These are phyloP conservation scores for Passer domesticus DNA, from an alignment of 2,113 vertebrate genomes.

Conservation along the genomic window DNA sequence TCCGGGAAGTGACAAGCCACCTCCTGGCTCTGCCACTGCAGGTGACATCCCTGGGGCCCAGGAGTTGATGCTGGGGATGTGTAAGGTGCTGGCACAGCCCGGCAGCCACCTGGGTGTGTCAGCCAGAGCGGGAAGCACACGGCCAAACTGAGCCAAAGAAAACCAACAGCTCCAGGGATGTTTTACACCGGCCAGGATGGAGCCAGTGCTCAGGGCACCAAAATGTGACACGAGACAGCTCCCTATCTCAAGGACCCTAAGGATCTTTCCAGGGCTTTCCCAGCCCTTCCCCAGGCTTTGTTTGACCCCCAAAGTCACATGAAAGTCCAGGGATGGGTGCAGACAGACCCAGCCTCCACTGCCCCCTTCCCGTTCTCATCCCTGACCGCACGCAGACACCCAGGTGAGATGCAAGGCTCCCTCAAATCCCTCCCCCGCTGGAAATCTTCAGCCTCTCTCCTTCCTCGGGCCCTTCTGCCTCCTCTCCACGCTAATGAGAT, in stretches of 20 bases:
- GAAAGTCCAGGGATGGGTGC: background rate
- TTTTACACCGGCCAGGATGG: background rate
- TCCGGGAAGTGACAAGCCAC: background rate
- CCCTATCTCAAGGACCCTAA: background rate
- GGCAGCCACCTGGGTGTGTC: background rate
- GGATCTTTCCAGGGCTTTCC: fast-evolving
- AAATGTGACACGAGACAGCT: background rate
- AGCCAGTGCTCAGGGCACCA: fast-evolving
- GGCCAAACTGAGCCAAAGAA: background rate
- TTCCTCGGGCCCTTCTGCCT: background rate
- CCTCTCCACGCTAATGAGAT: background rate
- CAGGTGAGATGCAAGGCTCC: fast-evolving
- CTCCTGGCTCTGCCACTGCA: background rate
- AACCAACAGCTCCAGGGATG: background rate
- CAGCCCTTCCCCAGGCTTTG: background rate
- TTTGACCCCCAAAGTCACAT: background rate
- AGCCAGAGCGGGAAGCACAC: fast-evolving
- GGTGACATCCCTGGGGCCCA: background rate
- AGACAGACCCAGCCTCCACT: fast-evolving
- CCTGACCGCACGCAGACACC: background rate
- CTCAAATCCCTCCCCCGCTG: background rate
- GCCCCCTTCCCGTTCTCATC: fast-evolving
- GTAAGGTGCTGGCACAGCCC: background rate
- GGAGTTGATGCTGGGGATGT: background rate
- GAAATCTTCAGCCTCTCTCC: background rate